phyloP scores from a whole-genome alignment of 2,113 vertebrate genomes.

The Sphyrna mokarran region DNA sequence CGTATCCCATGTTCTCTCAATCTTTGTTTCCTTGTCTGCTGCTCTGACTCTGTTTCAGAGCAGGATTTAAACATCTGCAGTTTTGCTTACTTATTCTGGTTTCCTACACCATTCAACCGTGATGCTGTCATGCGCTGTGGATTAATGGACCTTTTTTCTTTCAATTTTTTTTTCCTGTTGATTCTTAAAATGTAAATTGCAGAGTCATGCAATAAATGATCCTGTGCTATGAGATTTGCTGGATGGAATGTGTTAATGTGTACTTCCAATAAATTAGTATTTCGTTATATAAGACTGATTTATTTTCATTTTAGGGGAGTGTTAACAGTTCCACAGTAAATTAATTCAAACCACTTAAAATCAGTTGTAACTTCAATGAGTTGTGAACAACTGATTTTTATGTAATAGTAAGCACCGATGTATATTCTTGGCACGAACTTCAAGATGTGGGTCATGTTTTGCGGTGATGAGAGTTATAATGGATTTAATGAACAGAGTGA shows the following conservation, averaged over 20 bases:
- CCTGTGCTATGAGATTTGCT: background rate
- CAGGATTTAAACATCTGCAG: background rate
- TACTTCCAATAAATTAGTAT: background rate
- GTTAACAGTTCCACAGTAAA: background rate
- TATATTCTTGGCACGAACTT: background rate
- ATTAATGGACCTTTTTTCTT: background rate
- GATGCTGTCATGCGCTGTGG: background rate
- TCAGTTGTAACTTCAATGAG: background rate
- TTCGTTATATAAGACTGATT: background rate
- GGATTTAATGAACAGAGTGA: background rate
- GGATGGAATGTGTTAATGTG: background rate
- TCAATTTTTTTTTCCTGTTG: background rate
- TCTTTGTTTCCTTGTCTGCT: background rate
- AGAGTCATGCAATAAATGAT: background rate
- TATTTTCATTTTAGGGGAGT: background rate
- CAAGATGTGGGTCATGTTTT: background rate
- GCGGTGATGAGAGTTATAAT: background rate
- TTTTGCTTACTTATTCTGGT: background rate
- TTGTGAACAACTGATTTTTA: background rate
- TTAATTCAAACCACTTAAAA: background rate
- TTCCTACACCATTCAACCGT: background rate
- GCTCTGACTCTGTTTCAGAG: background rate
- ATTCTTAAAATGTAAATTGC: background rate
- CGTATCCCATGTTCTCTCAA: background rate
- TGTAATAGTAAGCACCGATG: background rate